phyloP scores from a whole-genome alignment of 92 coral and sea anemone species.

The Nematostella vectensis region DNA sequence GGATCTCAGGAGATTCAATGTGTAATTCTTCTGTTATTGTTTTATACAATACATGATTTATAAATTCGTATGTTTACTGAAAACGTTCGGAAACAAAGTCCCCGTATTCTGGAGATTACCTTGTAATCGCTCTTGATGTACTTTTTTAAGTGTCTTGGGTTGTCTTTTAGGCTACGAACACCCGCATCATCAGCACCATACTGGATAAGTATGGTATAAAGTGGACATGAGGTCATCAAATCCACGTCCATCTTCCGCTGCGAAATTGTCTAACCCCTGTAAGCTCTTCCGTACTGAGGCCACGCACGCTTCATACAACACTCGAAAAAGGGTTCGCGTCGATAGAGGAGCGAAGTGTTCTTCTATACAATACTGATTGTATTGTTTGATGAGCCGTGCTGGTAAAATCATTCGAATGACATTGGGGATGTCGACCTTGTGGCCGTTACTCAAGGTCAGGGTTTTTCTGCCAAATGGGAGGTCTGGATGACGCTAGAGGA shows the following conservation, averaged over 20 bases:
- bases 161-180: slow-evolving; percentile 20
- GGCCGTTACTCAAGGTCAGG: slow-evolving; percentile 10
- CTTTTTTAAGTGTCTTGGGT: slow-evolving; percentile 13
- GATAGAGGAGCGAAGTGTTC: slow-evolving; percentile 22
- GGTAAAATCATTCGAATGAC: slow-evolving; percentile 34
- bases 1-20: too few relatives aligned
- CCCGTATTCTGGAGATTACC: slow-evolving; percentile 19
- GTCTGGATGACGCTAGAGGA: slow-evolving; percentile 30
- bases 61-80: too few relatives aligned
- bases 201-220: slow-evolving; percentile 9
- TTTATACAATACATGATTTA: too few relatives aligned
- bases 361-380: slow-evolving; percentile 28
- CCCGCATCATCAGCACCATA: slow-evolving; percentile 12
- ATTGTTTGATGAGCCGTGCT: slow-evolving; percentile 26
- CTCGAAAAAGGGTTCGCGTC: slow-evolving; percentile 25
- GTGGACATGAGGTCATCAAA: slow-evolving; percentile 20
- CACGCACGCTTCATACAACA: slow-evolving; percentile 27
- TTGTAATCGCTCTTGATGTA: slow-evolving; percentile 39
- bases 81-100: too few relatives aligned
- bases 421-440: slow-evolving; percentile 29
- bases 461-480: slow-evolving; percentile 42
- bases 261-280: slow-evolving; percentile 33
- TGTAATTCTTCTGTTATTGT: too few relatives aligned
- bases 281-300: slow-evolving; percentile 39
- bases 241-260: slow-evolving; percentile 18